Conservation (phyloP, 2,113 vertebrate genomes). For the Neoarius graeffei region DNA sequence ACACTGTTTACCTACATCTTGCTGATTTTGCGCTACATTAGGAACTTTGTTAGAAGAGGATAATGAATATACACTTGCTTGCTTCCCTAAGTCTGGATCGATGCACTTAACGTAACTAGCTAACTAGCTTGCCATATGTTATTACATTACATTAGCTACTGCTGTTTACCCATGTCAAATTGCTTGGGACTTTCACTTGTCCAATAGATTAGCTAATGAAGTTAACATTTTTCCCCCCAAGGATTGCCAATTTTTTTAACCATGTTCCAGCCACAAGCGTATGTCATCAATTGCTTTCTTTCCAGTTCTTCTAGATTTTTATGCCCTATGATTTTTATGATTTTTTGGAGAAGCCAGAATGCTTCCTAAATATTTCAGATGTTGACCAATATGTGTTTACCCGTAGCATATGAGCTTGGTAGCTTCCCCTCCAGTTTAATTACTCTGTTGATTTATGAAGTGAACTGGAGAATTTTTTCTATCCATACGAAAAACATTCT, state of each 20-base stretch:
- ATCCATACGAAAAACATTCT: not conserved
- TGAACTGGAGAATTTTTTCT: not conserved
- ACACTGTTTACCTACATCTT: not conserved
- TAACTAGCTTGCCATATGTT: not conserved
- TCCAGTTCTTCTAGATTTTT: not conserved
- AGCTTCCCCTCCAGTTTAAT: not conserved
- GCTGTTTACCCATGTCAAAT: not conserved
- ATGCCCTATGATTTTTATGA: not conserved
- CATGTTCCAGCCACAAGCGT: not conserved
- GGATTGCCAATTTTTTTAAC: not conserved
- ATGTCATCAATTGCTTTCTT: not conserved
- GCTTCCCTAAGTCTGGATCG: not conserved
- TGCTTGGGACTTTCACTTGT: not conserved
- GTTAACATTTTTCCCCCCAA: not conserved
- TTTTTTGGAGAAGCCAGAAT: not conserved
- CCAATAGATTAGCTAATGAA: not conserved
- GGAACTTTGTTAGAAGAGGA: not conserved
- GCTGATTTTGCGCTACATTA: not conserved
- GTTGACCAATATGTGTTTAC: not conserved
- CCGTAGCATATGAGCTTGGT: not conserved
- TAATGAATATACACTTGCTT: not conserved
- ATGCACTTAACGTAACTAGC: not conserved
- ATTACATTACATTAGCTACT: not conserved
- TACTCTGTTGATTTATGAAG: not conserved
- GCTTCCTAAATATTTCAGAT: not conserved